Conservation (phyloP, 30 jellyfish, hydroid and myxozoan genomes). For the Turritopsis dohrnii region DNA sequence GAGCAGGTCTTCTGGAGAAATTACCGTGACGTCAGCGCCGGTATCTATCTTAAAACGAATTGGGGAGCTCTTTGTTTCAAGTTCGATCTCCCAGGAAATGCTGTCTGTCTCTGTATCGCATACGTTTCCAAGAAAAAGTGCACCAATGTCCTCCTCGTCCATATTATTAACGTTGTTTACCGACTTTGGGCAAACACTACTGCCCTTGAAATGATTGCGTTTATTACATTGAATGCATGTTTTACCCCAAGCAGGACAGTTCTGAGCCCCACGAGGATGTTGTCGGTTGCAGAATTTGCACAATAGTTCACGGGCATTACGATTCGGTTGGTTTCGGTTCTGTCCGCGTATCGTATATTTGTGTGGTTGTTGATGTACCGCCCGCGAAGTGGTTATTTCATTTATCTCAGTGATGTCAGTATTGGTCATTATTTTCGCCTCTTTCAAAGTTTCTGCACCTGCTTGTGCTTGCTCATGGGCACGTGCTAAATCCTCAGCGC, state of each 20-base stretch:
- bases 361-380: too few species aligned
- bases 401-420: too few species aligned
- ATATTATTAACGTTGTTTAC: not conserved
- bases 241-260: constrained; percentile 26
- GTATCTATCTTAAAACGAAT: constrained; percentile 20
- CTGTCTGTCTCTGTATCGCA: not conserved
- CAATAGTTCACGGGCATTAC: too few species aligned
- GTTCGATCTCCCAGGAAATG: constrained; percentile 3
- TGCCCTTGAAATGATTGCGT: not conserved
- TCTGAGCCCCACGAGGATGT: not conserved
- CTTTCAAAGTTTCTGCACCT: not conserved
- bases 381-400: too few species aligned
- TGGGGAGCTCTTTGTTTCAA: not conserved
- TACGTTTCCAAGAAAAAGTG: constrained; percentile 11
- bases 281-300: not conserved
- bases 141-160: constrained; percentile 2
- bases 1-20: not conserved
- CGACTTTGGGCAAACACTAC: not conserved
- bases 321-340: too few species aligned
- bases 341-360: too few species aligned
- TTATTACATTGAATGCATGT: constrained; percentile 4
- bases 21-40: constrained; percentile 38
- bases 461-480: not conserved
- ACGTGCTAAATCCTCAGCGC: not conserved
- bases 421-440: too few species aligned